Evolutionary conservation across 2,888 invertebrate species (phyloP), one percentile per base, ranked within the genome.

Genomic region (Isotomurus palustris): DNA sequence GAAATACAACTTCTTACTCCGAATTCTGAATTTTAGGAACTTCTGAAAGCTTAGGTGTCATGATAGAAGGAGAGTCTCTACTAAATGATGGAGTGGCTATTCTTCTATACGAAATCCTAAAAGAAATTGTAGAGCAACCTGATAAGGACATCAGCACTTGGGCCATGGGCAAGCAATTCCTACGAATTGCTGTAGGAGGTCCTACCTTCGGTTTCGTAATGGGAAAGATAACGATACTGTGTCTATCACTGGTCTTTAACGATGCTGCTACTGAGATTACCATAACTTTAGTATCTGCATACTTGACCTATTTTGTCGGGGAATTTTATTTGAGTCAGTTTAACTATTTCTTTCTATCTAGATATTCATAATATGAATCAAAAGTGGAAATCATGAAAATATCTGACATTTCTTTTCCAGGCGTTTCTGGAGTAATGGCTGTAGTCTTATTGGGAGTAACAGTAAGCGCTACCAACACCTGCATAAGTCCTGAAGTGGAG

Each of bases 51-150:
- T 61, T 78, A 40, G 72, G 73, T 6, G 73, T 75, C 54, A 66
- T 77, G 24, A 74, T 78, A 29, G 78, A 78, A 68, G 78, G 78
- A 2, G 78, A 78, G 66, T 75, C 77, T 2, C 66, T 78, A 53
- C 64, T 78, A n/a, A 78, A 78, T 65, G 77, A 78, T 66, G 78
- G 78, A 17, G 73, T 77, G 22, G 78, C 78, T 22, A 76, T 78
- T 58, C 74, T 78, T 2, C 69, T 75, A 32, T 78, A 75, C 58
- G 73, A 75, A 29, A 64, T 70, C 22, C 67, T 70, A 22, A 60
- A 59, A 14, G 60, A 61, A 8, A 58, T 65, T 40, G 66, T 67
- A 5, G 59, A 64, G 35, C 28, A 48, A 3, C 55, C 60, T 1
- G 59, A 61, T 19, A 35, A 25, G 0, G 57, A 55, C 14, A 56